Conservation (phyloP, 2,797 vertebrate genomes). For the Taenioides sp. region DNA sequence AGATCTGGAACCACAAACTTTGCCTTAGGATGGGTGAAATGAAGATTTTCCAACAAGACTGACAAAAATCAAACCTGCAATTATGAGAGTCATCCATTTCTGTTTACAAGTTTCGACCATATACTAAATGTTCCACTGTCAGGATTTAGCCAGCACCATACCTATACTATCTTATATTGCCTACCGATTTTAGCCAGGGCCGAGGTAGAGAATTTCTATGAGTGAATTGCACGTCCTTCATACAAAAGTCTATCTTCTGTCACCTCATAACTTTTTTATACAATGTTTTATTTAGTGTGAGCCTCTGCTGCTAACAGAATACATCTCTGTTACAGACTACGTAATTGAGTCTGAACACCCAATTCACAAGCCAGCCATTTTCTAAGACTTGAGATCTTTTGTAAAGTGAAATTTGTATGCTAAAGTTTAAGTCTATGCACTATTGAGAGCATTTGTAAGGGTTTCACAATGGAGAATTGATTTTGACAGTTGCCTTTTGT, state of each 20-base stretch:
- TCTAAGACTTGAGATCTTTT: background rate
- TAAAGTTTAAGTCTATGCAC: background rate
- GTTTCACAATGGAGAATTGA: background rate
- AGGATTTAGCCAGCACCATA: background rate
- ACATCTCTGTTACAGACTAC: background rate
- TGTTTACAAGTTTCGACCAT: background rate
- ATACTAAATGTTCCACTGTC: background rate
- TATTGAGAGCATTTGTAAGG: no score
- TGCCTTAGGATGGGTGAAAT: no score
- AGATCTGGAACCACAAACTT: no score
- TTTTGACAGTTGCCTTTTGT: background rate
- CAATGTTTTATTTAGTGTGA: constrained; percentile 1
- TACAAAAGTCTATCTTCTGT: background rate
- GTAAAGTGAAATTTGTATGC: background rate
- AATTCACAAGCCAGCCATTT: background rate
- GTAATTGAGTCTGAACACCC: background rate
- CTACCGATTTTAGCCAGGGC: background rate
- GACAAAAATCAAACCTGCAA: no score
- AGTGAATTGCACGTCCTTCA: background rate
- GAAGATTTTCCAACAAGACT: no score
- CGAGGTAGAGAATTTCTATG: background rate
- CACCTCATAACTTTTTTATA: background rate
- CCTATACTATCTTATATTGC: background rate
- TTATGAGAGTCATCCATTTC: no score
- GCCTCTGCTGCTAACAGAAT: background rate